Base-by-base conservation (phyloP, 2,888 invertebrate species). In the Archips xylosteana region DNA sequence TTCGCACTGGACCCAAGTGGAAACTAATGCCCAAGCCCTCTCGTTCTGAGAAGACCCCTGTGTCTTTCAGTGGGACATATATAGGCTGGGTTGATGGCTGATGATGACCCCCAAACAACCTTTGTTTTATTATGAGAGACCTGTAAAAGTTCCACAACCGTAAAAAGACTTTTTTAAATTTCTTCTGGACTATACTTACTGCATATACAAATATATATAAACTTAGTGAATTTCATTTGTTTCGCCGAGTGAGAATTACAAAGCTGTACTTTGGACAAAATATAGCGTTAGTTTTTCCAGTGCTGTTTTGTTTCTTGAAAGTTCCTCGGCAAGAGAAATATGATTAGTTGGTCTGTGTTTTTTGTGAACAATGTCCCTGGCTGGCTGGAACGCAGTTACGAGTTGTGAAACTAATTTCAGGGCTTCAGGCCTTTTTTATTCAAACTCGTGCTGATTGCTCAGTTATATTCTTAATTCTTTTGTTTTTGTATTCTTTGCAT, bases 321-420 rank as follows among this genome's bases (percentile, higher is more conserved):
- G 75, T 78, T 80, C 45, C 75, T 70, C 74, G 65, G 45, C 9
- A 78, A 77, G 81, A 82, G 78, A 81, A 81, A 80, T 82, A 80
- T 82, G 82, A 82, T 83, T 82, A 81, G 80, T 81, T 82, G 72
- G 71, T 79, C 80, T 74, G 60, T 34, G 61, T 72, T 70, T 71
- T 67, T 72, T 71, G 66, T 51, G 9, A 47, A 32, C 63, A 32
- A 47, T 42, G 62, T 57, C 54, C 9, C 54, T 62, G 72, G n/a
- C 67, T 13, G 39, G 39, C 5, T 39, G 39, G 6, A 23, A 39
- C 54, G 62, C n/a, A 3, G 49, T 45, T 61, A 62, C 62, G 63
- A 72, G 67, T 68, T 68, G 15, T 4, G 60, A 49, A 71, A 71
- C 65, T 67, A 72, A 68, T 67, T 62, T 67, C 39, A 32, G 10